Percentiles rank a stretch among this genome's conserved stretches.
These are phyloP conservation scores for Anoplophora glabripennis DNA, from an alignment of 1,140 invertebrate genomes.

Conservation along the genomic window DNA sequence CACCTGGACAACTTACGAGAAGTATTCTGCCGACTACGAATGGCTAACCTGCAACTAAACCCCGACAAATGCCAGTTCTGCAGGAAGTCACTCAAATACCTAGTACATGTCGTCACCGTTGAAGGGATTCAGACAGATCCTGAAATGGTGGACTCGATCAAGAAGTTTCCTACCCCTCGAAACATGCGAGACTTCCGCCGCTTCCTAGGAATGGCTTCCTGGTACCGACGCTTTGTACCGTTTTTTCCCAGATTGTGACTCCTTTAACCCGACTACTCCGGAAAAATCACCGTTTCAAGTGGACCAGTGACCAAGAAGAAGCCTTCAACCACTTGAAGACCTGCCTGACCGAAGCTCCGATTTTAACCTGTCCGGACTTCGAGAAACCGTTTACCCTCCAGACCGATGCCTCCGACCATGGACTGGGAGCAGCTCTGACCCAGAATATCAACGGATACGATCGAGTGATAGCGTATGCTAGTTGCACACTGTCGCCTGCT, in stretches of 20 bases:
- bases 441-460: constrained; percentile 34
- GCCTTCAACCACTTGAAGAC: constrained; percentile 6
- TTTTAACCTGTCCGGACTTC: constrained; percentile 8
- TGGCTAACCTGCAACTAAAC: neutral
- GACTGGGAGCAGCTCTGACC: neutral
- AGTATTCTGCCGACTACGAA: too few species aligned
- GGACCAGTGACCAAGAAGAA: neutral
- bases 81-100: neutral
- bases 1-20: neutral
- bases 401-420: neutral
- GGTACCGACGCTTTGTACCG: constrained; percentile 47
- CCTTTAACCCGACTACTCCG: constrained; percentile 38
- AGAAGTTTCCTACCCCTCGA: neutral
- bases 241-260: constrained; percentile 38
- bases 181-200: constrained; percentile 6
- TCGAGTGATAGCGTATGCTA: constrained; percentile 46
- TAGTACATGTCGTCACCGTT: neutral
- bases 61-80: neutral
- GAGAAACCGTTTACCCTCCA: neutral
- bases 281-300: constrained; percentile 9
- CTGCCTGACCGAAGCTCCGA: constrained; percentile 1
- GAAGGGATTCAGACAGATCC: neutral
- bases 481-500: constrained; percentile 37
- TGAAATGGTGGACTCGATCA: neutral
- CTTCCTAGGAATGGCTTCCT: constrained; percentile 38